Conservation (phyloP, 2,113 vertebrate species). For the Oncorhynchus clarkii region DNA sequence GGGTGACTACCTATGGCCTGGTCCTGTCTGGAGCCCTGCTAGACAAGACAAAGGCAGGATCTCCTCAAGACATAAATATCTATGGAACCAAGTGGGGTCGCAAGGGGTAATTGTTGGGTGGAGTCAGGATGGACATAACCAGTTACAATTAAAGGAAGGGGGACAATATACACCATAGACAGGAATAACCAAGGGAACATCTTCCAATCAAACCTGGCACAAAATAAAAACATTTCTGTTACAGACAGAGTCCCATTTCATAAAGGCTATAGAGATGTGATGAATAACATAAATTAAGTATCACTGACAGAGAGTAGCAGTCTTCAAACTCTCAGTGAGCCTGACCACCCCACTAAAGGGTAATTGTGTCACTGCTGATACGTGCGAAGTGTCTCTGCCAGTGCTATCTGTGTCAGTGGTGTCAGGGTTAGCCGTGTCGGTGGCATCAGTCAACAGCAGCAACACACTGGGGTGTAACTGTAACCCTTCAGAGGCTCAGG, state of each 20-base stretch:
- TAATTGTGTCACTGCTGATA: background rate
- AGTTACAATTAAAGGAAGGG: background rate
- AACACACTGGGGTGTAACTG: slow-evolving; percentile 85
- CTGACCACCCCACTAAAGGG: background rate
- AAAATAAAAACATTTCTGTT: too few species aligned
- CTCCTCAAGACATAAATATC: background rate
- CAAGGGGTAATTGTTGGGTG: background rate
- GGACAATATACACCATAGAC: background rate
- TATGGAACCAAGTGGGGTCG: background rate
- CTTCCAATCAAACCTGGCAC: too few species aligned
- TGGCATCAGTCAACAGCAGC: slow-evolving; percentile 36
- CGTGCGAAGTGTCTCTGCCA: background rate
- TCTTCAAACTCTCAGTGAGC: too few species aligned
- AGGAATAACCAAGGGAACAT: too few species aligned
- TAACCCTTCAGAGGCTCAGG: slow-evolving; percentile 81
- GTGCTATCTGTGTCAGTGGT: background rate
- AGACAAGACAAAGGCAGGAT: background rate
- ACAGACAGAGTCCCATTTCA: too few species aligned
- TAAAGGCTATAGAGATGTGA: too few species aligned
- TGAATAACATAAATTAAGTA: too few species aligned
- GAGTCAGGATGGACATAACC: background rate
- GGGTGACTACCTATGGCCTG: slow-evolving; percentile 19
- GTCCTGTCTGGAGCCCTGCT: background rate
- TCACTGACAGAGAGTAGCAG: too few species aligned
- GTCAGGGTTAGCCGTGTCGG: slow-evolving; percentile 43